These are phyloP conservation scores for Florisuga fusca DNA, from an alignment of 2,797 vertebrate species.

Conservation along the genomic window DNA sequence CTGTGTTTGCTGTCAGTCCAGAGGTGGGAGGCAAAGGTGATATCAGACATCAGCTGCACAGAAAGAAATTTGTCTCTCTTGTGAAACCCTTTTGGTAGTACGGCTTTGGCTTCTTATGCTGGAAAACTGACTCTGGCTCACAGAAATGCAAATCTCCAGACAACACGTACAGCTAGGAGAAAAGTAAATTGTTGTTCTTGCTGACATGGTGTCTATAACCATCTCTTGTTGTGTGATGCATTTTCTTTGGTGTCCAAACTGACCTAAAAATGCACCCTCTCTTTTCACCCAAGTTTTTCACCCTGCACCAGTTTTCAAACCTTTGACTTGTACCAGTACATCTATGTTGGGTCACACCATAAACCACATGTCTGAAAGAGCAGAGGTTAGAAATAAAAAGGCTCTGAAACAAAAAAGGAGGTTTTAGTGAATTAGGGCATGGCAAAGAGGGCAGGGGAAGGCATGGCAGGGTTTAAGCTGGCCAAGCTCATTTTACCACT, in stretches of 20 bases:
- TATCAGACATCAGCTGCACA: neutral
- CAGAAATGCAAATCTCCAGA: neutral
- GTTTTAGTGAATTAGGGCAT: neutral
- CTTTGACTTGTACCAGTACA: neutral
- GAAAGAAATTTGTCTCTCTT: neutral
- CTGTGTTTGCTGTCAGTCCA: neutral
- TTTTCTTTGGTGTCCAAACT: neutral
- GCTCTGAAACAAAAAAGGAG: neutral
- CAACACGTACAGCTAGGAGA: neutral
- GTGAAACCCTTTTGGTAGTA: neutral
- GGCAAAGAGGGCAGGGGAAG: neutral
- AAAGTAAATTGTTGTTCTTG: neutral
- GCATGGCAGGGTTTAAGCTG: neutral
- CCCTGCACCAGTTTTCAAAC: neutral
- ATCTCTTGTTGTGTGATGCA: accelerated
- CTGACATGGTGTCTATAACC: neutral
- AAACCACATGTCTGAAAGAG: neutral
- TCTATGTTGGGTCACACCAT: neutral
- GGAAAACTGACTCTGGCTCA: neutral
- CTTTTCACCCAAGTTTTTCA: neutral
- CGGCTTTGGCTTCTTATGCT: neutral
- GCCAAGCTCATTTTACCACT: neutral
- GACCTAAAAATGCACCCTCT: neutral
- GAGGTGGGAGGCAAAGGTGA: constrained; percentile 19
- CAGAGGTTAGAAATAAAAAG: neutral